These are phyloP conservation scores for Karalla daura DNA, from an alignment of 2,797 vertebrate species.

Conservation along the genomic window DNA sequence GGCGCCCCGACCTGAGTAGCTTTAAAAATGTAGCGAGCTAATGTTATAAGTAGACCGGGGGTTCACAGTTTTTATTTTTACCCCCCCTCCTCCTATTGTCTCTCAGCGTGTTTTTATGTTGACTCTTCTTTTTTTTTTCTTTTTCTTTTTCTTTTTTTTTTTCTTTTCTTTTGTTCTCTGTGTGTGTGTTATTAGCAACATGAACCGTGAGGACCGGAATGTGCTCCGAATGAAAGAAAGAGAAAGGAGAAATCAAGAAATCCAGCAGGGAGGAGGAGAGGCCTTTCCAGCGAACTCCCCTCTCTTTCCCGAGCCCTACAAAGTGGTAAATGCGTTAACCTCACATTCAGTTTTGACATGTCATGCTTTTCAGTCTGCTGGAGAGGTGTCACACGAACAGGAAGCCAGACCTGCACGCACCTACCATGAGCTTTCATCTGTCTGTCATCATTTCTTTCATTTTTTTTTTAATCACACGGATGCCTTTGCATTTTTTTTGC, in stretches of 20 bases:
- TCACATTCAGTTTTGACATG: conserved; percentile 31
- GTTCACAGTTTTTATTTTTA: too few relatives aligned
- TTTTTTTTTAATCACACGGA: neutral
- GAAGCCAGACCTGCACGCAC: conserved; percentile 30
- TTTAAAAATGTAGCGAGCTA: too few relatives aligned
- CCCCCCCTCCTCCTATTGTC: too few relatives aligned
- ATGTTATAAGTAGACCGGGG: too few relatives aligned
- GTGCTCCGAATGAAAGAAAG: conserved; percentile 99
- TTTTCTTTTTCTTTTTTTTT: conserved; percentile 45
- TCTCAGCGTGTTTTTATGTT: conserved; percentile 23
- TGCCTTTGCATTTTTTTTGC: neutral
- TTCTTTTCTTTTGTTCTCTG: conserved; percentile 41
- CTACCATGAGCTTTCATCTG: conserved; percentile 1
- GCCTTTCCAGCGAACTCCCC: conserved; percentile 97
- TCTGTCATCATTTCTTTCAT: conserved; percentile 3
- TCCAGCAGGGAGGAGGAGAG: conserved; percentile 99
- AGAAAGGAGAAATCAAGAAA: conserved; percentile 99
- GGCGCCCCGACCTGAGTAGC: neutral
- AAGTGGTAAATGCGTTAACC: conserved; percentile 93
- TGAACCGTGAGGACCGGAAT: conserved; percentile 99
- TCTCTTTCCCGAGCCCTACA: conserved; percentile 99
- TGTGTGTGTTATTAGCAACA: conserved; percentile 91
- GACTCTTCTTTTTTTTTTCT: conserved; percentile 13
- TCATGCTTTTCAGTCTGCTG: conserved; percentile 31
- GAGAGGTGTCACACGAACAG: conserved; percentile 25